phyloP scores from a whole-genome alignment of 2,888 invertebrate species.

The Hipparchia semele region DNA sequence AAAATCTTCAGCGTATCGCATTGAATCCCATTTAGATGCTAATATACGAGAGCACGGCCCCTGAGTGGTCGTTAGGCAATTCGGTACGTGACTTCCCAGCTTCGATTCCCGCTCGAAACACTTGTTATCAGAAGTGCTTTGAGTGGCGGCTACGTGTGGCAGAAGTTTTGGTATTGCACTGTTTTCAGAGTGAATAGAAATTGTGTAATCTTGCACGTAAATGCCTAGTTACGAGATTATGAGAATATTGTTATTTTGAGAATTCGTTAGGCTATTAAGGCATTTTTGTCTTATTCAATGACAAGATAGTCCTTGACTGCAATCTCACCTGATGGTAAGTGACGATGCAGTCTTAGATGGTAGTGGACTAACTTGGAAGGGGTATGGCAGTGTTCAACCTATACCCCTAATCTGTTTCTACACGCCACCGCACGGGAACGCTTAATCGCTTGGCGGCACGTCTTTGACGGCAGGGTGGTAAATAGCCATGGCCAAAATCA shows the following conservation, averaged over 20 bases:
- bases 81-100: slow-evolving; percentile 39
- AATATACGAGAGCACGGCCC: slow-evolving; percentile 28
- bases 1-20: not conserved
- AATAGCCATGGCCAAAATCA: too few species aligned
- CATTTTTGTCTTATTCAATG: too few species aligned
- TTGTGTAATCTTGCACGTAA: slow-evolving; percentile 2
- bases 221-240: not conserved
- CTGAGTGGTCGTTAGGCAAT: slow-evolving; percentile 37
- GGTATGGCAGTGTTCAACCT: too few species aligned
- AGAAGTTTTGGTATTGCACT: slow-evolving; percentile 32
- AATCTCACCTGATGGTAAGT: too few species aligned
- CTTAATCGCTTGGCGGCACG: too few species aligned
- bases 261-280: too few species aligned
- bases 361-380: too few species aligned
- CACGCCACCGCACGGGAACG: too few species aligned
- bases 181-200: slow-evolving; percentile 12
- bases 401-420: too few species aligned
- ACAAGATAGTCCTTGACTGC: too few species aligned
- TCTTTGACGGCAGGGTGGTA: too few species aligned
- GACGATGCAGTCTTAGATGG: too few species aligned
- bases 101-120: slow-evolving; percentile 38
- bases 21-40: slow-evolving; percentile 37
- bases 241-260: not conserved
- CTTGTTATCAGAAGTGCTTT: slow-evolving; percentile 35
- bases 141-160: slow-evolving; percentile 32